These are phyloP conservation scores for Meteorus colon DNA, from an alignment of 2,888 invertebrate species.

Conservation along the genomic window DNA sequence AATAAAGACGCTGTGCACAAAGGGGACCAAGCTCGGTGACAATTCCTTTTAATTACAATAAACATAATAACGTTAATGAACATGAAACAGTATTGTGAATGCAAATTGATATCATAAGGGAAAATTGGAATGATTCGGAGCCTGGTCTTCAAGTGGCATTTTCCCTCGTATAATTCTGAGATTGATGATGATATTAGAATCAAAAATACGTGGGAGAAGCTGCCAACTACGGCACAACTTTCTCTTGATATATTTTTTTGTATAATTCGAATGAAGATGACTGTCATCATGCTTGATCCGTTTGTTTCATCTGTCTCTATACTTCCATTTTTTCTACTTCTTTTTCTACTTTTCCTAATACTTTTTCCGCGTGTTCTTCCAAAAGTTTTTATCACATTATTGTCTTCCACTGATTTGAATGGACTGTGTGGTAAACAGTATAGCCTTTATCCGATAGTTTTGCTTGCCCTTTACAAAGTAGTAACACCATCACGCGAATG, in stretches of 20 bases:
- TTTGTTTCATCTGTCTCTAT: background rate
- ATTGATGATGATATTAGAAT: background rate
- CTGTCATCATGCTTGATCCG: slow-evolving; percentile 24
- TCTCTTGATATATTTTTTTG: slow-evolving; percentile 9
- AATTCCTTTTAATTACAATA: background rate
- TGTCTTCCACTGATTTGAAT: slow-evolving; percentile 8
- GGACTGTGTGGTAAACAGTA: slow-evolving; percentile 21
- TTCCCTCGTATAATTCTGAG: slow-evolving; percentile 24
- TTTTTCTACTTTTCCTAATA: background rate
- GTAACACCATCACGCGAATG: slow-evolving; percentile 36
- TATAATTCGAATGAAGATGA: slow-evolving; percentile 18
- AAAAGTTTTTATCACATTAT: slow-evolving; percentile 16
- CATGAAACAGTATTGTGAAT: background rate
- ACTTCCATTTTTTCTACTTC: background rate
- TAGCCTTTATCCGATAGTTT: slow-evolving; percentile 21
- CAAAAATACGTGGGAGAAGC: slow-evolving; percentile 30
- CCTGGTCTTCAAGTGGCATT: background rate
- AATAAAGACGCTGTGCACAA: background rate
- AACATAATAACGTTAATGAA: background rate
- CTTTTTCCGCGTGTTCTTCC: background rate
- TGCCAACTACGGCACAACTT: slow-evolving; percentile 16
- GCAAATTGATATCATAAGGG: background rate
- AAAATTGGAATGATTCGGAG: background rate
- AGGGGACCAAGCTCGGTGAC: slow-evolving; percentile 13
- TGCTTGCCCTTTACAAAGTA: slow-evolving; percentile 28